These are phyloP conservation scores for Trachymyrmex septentrionalis DNA, from an alignment of 1,140 invertebrate species.

Conservation along the genomic window DNA sequence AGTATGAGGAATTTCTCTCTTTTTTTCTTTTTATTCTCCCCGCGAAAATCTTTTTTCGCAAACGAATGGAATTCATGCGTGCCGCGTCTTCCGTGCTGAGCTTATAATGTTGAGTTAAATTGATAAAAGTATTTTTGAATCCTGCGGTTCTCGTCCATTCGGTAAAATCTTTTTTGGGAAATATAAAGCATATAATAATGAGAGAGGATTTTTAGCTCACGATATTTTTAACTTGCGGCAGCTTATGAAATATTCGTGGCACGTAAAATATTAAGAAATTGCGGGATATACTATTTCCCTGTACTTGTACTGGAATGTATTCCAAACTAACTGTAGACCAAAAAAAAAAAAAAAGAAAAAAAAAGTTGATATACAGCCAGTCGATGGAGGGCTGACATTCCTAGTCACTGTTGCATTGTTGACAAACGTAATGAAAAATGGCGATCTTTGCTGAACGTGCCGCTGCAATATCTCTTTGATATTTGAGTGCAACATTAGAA, in stretches of 20 bases:
- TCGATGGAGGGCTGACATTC: background rate
- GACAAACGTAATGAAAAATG: constrained; percentile 45
- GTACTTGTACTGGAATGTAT: background rate
- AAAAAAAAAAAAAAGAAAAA: background rate
- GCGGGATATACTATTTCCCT: background rate
- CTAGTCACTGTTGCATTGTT: background rate
- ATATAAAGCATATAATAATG: background rate
- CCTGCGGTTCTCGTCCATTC: no score
- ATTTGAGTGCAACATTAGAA: constrained; percentile 6
- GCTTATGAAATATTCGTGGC: background rate
- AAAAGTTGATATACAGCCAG: background rate
- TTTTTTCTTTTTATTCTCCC: background rate
- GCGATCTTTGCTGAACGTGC: constrained; percentile 20
- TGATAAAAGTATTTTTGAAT: background rate
- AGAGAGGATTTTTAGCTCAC: background rate
- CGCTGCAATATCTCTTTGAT: background rate
- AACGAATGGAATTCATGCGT: background rate
- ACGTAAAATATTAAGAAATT: background rate
- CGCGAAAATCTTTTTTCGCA: background rate
- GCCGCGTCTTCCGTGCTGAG: background rate
- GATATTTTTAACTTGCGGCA: background rate
- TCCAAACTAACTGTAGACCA: background rate
- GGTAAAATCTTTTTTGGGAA: background rate
- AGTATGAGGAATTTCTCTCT: background rate
- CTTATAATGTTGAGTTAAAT: background rate